Percentiles rank a stretch among this genome's conserved stretches.
phyloP scores from a whole-genome alignment of 2,113 vertebrate species.

The Scomber scombrus region DNA sequence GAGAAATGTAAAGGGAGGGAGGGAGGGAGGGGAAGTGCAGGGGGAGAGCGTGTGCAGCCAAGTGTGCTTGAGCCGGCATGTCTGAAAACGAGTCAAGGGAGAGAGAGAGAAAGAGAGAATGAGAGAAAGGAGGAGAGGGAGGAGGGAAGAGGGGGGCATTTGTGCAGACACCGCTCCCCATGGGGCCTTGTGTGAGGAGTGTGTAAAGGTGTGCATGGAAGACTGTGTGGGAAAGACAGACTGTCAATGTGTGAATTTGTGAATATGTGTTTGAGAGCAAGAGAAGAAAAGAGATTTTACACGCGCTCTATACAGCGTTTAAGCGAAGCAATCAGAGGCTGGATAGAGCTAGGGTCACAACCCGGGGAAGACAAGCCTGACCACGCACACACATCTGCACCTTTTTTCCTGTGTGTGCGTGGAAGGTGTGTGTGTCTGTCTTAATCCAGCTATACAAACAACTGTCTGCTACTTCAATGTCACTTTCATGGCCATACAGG shows the following conservation, averaged over 20 bases:
- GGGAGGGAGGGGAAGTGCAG: slow-evolving; percentile 28
- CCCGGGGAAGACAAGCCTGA: slow-evolving; percentile 18
- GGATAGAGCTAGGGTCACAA: slow-evolving; percentile 35
- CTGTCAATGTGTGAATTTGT: slow-evolving; percentile 76
- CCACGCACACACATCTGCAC: slow-evolving; percentile 1
- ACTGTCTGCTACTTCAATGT: slow-evolving; percentile 70
- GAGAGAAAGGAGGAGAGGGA: slow-evolving; percentile 38
- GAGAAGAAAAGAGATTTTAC: slow-evolving; percentile 40
- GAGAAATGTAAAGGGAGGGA: slow-evolving; percentile 80
- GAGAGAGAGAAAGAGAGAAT: slow-evolving; percentile 36
- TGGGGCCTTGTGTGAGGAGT: slow-evolving; percentile 72
- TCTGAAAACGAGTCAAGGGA: slow-evolving; percentile 81
- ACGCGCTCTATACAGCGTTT: slow-evolving; percentile 60
- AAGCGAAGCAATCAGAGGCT: slow-evolving; percentile 51
- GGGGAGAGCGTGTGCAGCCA: slow-evolving; percentile 81
- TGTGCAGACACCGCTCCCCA: slow-evolving; percentile 79
- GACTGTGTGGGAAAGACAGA: slow-evolving; percentile 68
- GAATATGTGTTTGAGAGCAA: slow-evolving; percentile 61
- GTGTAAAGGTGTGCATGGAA: slow-evolving; percentile 76
- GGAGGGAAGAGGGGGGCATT: slow-evolving; percentile 46
- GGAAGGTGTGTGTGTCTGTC: slow-evolving; percentile 33
- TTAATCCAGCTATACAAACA: slow-evolving; percentile 76
- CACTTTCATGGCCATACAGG: slow-evolving; percentile 70
- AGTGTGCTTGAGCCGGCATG: slow-evolving; percentile 84
- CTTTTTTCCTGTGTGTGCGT: not conserved